Evolutionary conservation across 2,888 invertebrate genomes (phyloP).

Genomic region (Orthosia gracilis): DNA sequence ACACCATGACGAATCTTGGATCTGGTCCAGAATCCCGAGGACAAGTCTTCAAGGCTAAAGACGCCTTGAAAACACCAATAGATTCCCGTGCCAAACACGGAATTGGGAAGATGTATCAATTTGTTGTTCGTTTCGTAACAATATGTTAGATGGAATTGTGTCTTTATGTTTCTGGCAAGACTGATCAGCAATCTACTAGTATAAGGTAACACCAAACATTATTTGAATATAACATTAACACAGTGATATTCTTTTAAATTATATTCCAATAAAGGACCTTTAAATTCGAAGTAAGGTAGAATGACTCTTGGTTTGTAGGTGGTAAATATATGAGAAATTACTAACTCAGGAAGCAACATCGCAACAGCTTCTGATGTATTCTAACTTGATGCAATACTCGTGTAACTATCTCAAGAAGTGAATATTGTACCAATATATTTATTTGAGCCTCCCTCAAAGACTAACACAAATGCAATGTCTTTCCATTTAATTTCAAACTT

Average conservation of each 20-base stretch:
- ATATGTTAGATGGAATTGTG: slow-evolving; percentile 21
- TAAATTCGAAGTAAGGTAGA: not conserved
- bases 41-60: slow-evolving; percentile 73
- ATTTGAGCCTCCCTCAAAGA: too few relatives aligned
- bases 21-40: slow-evolving; percentile 72
- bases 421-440: not conserved
- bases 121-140: slow-evolving; percentile 41
- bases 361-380: not conserved
- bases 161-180: slow-evolving; percentile 21
- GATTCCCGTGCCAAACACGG: slow-evolving; percentile 62
- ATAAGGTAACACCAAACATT: not conserved
- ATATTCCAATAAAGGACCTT: not conserved
- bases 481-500: not conserved
- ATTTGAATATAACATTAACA: not conserved
- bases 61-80: slow-evolving; percentile 74
- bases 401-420: not conserved
- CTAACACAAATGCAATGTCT: not conserved
- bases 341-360: not conserved
- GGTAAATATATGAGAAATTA: too few relatives aligned
- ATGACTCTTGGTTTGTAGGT: too few relatives aligned
- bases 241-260: not conserved
- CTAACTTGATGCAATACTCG: not conserved
- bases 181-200: not conserved
- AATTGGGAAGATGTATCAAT: slow-evolving; percentile 39
- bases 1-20: slow-evolving; percentile 77